Conservation (phyloP, 2,113 vertebrate genomes). For the Anolis carolinensis region DNA sequence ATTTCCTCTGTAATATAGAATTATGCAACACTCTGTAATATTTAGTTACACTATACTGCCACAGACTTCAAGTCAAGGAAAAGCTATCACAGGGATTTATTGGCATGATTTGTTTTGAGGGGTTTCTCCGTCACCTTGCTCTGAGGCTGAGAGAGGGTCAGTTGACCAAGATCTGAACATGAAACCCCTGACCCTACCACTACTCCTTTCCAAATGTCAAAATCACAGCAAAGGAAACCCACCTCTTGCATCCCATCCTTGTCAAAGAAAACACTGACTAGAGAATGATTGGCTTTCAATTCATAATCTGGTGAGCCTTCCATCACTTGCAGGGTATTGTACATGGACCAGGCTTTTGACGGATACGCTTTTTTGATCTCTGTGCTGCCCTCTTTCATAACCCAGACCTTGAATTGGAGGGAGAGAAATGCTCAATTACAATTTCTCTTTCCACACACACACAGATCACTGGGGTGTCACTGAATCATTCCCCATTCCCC, state of each 20-base stretch:
- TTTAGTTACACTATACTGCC: neutral
- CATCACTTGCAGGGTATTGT: constrained; percentile 29
- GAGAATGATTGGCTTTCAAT: neutral
- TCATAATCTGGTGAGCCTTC: neutral
- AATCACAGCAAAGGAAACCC: neutral
- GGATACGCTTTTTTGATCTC: constrained; percentile 43
- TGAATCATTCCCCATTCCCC: neutral
- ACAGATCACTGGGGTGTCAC: too few relatives aligned
- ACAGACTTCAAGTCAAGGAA: neutral
- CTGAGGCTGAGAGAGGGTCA: too few relatives aligned
- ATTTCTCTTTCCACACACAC: neutral
- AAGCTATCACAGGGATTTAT: neutral
- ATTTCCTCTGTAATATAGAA: neutral
- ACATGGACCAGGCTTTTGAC: constrained; percentile 35
- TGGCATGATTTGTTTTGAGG: neutral
- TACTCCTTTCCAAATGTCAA: too few relatives aligned
- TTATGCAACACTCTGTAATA: neutral
- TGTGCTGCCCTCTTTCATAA: constrained; percentile 52
- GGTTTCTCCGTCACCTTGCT: too few relatives aligned
- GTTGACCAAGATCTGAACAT: too few relatives aligned
- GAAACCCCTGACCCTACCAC: too few relatives aligned
- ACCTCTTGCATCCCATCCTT: constrained; percentile 51
- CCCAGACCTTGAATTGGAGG: constrained; percentile 59
- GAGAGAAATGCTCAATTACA: neutral
- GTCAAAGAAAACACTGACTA: constrained; percentile 60